A percentile compares a stretch with the other conserved stretches of the same genome.
These are phyloP conservation scores for Kryphioiulus occultus DNA, from an alignment of 2,888 invertebrate genomes.

Conservation along the genomic window DNA sequence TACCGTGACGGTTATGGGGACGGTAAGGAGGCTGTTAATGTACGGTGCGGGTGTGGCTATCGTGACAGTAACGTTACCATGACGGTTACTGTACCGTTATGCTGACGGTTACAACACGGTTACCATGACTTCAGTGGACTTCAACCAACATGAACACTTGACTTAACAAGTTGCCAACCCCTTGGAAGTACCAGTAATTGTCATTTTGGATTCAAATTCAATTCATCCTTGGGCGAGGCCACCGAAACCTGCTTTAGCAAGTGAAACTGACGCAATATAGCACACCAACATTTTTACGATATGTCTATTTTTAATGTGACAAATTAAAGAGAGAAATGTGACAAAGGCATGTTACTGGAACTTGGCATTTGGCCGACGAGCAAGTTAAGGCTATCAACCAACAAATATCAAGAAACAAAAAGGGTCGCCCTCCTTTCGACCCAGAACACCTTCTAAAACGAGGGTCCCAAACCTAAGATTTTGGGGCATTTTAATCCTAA, in stretches of 20 bases:
- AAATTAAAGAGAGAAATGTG: not conserved
- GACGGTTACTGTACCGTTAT: no score
- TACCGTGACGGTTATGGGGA: no score
- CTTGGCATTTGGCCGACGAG: not conserved
- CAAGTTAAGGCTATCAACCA: not conserved
- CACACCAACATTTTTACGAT: not conserved
- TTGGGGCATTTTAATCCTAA: not conserved
- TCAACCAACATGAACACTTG: no score
- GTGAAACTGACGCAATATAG: not conserved
- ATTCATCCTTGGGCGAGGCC: not conserved
- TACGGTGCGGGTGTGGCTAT: no score
- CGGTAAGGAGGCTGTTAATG: no score
- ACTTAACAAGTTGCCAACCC: no score
- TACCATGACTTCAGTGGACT: no score
- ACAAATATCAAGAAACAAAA: not conserved
- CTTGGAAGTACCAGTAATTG: no score
- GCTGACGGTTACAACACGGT: no score
- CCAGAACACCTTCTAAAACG: no score
- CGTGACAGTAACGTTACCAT: no score
- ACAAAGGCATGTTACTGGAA: not conserved
- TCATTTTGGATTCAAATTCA: not conserved
- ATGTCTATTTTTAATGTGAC: not conserved
- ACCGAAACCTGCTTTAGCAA: not conserved
- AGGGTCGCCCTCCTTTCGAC: no score
- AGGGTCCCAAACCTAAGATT: not conserved